These are phyloP conservation scores for Aix galericulata DNA, from an alignment of 2,113 vertebrate species.

Conservation along the genomic window DNA sequence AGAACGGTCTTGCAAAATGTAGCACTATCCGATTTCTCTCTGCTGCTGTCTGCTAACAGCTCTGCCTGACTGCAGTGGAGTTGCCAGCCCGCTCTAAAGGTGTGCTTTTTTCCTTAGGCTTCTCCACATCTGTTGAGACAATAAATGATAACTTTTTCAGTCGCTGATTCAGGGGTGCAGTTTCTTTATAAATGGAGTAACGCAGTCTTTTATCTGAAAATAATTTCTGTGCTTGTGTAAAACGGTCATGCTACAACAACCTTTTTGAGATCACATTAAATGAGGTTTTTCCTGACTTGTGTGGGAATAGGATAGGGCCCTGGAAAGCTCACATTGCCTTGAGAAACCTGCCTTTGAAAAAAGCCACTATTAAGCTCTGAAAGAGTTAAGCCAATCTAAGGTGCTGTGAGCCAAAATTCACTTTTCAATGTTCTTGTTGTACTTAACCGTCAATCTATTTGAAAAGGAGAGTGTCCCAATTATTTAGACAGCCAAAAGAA, in stretches of 20 bases:
- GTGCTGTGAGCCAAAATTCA: constrained; percentile 42
- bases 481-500: constrained; percentile 74
- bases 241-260: neutral
- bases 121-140: neutral
- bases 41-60: neutral
- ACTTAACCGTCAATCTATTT: constrained; percentile 60
- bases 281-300: neutral
- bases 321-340: constrained; percentile 23
- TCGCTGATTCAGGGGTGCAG: neutral
- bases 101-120: neutral
- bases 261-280: neutral
- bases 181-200: neutral
- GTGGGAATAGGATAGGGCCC: neutral
- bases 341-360: constrained; percentile 14
- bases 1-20: neutral
- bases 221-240: neutral
- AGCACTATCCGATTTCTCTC: neutral
- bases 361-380: constrained; percentile 22
- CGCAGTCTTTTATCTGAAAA: neutral
- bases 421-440: constrained; percentile 69
- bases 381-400: constrained; percentile 46
- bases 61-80: neutral
- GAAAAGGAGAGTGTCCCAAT: constrained; percentile 72
- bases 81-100: neutral
- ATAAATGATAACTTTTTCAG: neutral